Conservation (phyloP, 35 echinoderm and acorn worm species). For the Lytechinus pictus region DNA sequence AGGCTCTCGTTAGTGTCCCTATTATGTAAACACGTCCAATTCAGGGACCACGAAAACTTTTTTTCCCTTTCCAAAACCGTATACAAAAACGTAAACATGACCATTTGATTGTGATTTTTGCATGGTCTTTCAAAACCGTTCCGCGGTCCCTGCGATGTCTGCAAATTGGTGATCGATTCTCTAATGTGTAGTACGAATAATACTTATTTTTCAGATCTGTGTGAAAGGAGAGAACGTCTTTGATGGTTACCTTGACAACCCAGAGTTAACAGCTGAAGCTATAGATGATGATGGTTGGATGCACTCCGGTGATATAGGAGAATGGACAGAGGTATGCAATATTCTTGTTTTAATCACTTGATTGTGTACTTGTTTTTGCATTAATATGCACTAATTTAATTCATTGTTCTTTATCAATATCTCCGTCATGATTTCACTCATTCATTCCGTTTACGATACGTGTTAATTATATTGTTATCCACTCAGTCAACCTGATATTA, state of each 20-base stretch:
- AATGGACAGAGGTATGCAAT: slow-evolving; percentile 55
- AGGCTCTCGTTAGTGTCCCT: too few relatives aligned
- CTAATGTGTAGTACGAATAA: not conserved
- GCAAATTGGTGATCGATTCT: not conserved
- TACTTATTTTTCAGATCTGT: not conserved
- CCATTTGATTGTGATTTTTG: too few relatives aligned
- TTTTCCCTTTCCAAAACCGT: too few relatives aligned
- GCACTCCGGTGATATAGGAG: slow-evolving; percentile 77
- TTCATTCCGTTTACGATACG: not conserved
- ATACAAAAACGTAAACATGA: too few relatives aligned
- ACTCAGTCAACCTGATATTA: too few relatives aligned
- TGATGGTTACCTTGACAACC: slow-evolving; percentile 79
- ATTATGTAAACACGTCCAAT: too few relatives aligned
- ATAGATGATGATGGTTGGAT: slow-evolving; percentile 83
- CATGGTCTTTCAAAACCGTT: too few relatives aligned
- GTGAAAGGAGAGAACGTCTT: slow-evolving; percentile 58
- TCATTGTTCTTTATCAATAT: not conserved
- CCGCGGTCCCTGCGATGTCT: not conserved
- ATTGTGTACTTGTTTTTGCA: too few relatives aligned
- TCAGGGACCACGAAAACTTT: too few relatives aligned
- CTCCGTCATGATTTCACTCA: not conserved
- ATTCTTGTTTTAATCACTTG: too few relatives aligned
- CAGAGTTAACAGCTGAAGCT: slow-evolving; percentile 63
- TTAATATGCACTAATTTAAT: too few relatives aligned
- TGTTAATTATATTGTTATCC: too few relatives aligned